Conservation (phyloP, 2,888 invertebrate species). For the Alviniconcha strummeri region DNA sequence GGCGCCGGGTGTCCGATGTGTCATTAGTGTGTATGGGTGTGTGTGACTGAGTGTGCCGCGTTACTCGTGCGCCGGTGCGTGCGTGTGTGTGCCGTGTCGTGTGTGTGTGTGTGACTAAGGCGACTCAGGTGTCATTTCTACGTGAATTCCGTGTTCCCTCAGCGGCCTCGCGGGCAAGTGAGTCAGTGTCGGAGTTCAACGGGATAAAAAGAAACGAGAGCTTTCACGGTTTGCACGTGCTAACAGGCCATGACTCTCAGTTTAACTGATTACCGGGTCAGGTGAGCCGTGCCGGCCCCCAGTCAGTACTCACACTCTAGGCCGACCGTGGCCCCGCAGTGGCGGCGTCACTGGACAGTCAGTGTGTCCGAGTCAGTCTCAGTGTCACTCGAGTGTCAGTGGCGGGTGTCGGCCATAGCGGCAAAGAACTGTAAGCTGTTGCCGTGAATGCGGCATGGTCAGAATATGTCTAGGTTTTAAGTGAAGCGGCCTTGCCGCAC, state of each 20-base stretch:
- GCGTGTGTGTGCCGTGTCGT: not conserved
- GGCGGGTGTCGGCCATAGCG: too few species aligned
- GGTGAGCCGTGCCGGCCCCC: not conserved
- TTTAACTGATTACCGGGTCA: not conserved
- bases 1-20: too few species aligned
- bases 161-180: too few species aligned
- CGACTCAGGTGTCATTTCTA: not conserved
- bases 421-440: too few species aligned
- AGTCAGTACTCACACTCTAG: too few species aligned
- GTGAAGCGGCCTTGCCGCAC: too few species aligned
- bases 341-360: too few species aligned
- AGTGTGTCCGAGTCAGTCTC: too few species aligned
- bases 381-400: too few species aligned
- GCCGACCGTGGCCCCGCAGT: too few species aligned
- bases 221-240: not conserved
- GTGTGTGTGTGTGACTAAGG: not conserved
- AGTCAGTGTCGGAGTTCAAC: not conserved
- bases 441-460: too few species aligned
- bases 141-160: not conserved
- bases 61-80: not conserved
- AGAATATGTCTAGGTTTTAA: too few species aligned
- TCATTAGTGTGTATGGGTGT: not conserved
- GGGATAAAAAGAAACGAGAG: not conserved
- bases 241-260: not conserved
- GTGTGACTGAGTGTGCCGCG: not conserved